Base-by-base conservation (phyloP, 2,113 vertebrate species). In the Nymphicus hollandicus region DNA sequence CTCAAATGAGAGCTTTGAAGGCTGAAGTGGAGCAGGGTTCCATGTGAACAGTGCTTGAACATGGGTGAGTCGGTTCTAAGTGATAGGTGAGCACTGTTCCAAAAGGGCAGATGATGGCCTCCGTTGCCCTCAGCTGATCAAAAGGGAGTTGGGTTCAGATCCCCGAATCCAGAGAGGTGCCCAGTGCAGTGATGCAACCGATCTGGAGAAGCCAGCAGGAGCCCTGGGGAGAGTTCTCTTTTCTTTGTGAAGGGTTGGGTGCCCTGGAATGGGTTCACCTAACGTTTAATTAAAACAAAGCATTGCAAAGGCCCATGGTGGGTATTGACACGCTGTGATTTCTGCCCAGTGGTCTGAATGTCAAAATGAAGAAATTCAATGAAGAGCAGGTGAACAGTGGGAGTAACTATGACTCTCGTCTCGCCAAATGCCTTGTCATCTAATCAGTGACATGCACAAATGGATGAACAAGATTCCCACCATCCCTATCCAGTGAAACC, bases 61-160 rank as follows among this genome's bases (percentile, higher is more conserved):
- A 70, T 64, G 92, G 74, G 47, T 72, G 24, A 82, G 44, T 31
- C 11, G 5, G 17, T 69, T 70, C 53, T 87, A 76, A 76, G 80
- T 50, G n/a, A 89, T 28, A 24, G 70, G n/a, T 11, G 29, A 56
- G 35, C 14, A 25, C 50, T 64, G 13, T 84, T 85, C 61, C 14
- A 25, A 88, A 94, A 69, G 83, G 83, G 83, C 43, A 44, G 49
- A 69, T 29, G 55, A 89, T 86, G 88, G 84, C 61, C 68, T 89
- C 84, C 41, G 24, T 82, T 37, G 80, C 90, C 68, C 86, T 89
- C 60, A 3, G 71, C 79, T 28, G 35, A 93, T 73, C 65, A 41
- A 95, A 96, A 96, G 91, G 86, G 81, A 84, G 71, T 85, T 29
- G 35, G 88, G 82, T 94, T 95, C 58, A 94, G 82, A 96, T 96